These are phyloP conservation scores for Aphaenogaster rudis DNA, from an alignment of 1,140 invertebrate genomes.

Conservation along the genomic window DNA sequence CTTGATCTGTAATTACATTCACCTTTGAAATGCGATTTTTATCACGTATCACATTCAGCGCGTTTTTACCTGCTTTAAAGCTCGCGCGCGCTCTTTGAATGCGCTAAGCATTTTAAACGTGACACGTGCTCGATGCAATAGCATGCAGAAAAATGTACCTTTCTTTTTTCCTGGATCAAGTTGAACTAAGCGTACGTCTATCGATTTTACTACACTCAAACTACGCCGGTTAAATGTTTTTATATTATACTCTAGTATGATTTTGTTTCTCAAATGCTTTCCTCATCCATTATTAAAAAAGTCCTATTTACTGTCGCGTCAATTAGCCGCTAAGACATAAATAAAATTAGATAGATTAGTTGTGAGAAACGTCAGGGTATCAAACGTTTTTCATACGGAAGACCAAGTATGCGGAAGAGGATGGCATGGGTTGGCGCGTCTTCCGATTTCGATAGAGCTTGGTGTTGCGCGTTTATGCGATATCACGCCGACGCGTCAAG, in stretches of 20 bases:
- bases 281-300: neutral
- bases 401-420: constrained; percentile 70
- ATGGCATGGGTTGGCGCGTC: constrained; percentile 49
- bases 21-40: constrained; percentile 46
- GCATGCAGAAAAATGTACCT: neutral
- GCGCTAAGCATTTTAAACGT: constrained; percentile 22
- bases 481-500: constrained; percentile 76
- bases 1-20: constrained; percentile 51
- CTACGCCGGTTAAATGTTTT: neutral
- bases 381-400: constrained; percentile 42
- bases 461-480: constrained; percentile 71
- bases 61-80: constrained; percentile 18
- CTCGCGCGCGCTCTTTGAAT: constrained; percentile 27
- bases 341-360: constrained; percentile 56
- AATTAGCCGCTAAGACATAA: constrained; percentile 29
- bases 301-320: neutral
- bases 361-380: constrained; percentile 55
- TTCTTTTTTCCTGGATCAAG: neutral
- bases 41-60: neutral
- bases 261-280: neutral
- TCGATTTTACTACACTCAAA: neutral
- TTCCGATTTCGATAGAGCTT: constrained; percentile 73
- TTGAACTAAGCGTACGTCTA: neutral
- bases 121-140: constrained; percentile 19
- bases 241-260: neutral